Evolutionary conservation across 2,797 vertebrate genomes (phyloP).

Genomic region (Anguilla pacifica): DNA sequence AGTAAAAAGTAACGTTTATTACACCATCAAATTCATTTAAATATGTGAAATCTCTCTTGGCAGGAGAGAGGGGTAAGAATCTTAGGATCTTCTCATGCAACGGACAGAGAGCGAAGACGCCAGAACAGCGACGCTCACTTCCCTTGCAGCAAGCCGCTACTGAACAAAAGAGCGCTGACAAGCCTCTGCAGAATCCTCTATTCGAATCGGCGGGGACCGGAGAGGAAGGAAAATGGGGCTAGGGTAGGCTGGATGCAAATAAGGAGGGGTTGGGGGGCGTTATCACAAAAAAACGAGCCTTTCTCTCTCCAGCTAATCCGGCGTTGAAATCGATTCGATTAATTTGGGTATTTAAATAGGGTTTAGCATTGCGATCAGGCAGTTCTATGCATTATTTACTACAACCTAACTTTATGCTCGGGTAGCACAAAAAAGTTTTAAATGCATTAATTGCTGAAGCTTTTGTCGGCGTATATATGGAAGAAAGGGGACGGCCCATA

Average conservation of each 20-base stretch:
- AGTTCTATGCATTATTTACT: background rate
- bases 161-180: slow-evolving; percentile 72
- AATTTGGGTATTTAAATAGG: background rate
- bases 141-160: slow-evolving; percentile 72
- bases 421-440: background rate
- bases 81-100: slow-evolving; percentile 11
- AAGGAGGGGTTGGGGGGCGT: slow-evolving; percentile 7
- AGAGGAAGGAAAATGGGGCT: background rate
- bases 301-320: background rate
- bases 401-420: no score
- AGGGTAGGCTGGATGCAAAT: slow-evolving; percentile 15
- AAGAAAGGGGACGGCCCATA: background rate
- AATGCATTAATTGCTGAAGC: background rate
- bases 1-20: background rate
- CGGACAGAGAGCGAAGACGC: slow-evolving; percentile 43
- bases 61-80: slow-evolving; percentile 25
- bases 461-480: background rate
- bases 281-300: background rate
- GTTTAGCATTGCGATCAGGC: background rate
- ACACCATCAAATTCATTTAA: background rate
- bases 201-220: slow-evolving; percentile 60
- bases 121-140: slow-evolving; percentile 65
- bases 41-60: slow-evolving; percentile 29
- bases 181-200: slow-evolving; percentile 56
- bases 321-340: background rate